Evolutionary conservation across 2,113 vertebrate genomes (phyloP), one percentile per base, ranked within the genome.

Genomic region (Lota lota): DNA sequence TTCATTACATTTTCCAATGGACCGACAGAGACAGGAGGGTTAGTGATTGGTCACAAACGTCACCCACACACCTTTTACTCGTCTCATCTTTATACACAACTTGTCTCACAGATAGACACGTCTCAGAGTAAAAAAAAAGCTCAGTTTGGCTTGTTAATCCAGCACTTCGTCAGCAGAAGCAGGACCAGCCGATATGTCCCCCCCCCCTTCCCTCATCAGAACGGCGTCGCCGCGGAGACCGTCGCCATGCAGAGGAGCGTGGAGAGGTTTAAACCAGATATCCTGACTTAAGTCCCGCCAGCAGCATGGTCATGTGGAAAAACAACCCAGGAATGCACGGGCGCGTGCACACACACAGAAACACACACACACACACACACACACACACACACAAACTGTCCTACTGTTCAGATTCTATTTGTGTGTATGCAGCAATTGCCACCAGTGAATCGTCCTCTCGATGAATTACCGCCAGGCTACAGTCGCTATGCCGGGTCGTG

Each of bases 251-350:
- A 78, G 74, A 69, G 85, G 80, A 79, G 81, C 82, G 84, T 88
- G 84, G 76, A 69, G 10, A 86, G 87, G 84, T 85, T 89, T 88
- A 90, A 82, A 80, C 78, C 80, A 85, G 82, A 87, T 85, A 87
- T 91, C 88, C 89, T 82, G 54, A 81, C 77, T 68, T 83, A 89
- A 89, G 83, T 83, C 87, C 75, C 50, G 28, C 58, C 79, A 73
- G 74, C 74, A 80, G 82, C 70, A 77, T 68, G 18, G 69, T 80
- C 87, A 88, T 87, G 81, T 91, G 83, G 72, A 90, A 91, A 80
- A 91, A 89, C 89, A 88, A 82, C 81, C 79, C 79, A 80, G 80
- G 84, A 90, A 92, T 91, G 83, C 79, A 73, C 78, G 75, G 68
- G 16, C 12, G 0, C 2, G 21, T 2, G 0, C 2, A 57, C 62